Evolutionary conservation across 2,888 invertebrate genomes (phyloP), one percentile per base, ranked within the genome.

Genomic region (Drosophila leonis): DNA sequence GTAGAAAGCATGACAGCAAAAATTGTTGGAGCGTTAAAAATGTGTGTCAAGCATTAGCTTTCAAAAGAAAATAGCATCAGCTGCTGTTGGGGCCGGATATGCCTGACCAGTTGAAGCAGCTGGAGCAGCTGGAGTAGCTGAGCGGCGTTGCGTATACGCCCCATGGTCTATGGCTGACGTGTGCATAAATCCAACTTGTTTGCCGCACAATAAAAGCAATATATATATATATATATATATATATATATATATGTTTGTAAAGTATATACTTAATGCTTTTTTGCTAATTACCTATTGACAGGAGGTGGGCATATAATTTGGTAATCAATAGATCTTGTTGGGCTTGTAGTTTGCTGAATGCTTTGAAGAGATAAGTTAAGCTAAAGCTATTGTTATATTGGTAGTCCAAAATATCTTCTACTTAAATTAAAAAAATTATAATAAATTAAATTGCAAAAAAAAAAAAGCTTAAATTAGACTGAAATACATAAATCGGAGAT

Each of bases 1-100:
- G 33, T 56, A 57, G 52, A 65, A 63, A 65, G 48, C 71, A 70
- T 65, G 70, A 70, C 70, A 75, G 61, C 75, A 66, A 70, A 74
- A 70, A 49, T 65, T 46, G 67, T 48, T 59, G 61, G 51, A 55
- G 66, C 61, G 64, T 75, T 66, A 61, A 75, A 70, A 75, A 56
- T 70, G 62, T 68, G 44, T 52, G 63, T 60, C 48, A 41, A 74
- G 73, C 67, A 67, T 74, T 73, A 64, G 72, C 67, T 64, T 64
- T 64, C 46, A 73, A 73, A 67, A 56, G 60, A 72, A 63, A 44
- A 60, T 59, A 48, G 31, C 64, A 39, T 48, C 41, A 56, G 55
- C 37, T 27, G 37, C 29, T 29, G 24, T 13, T 9, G 27, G 18
- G 20, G 29, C 37, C 27, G 41, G 41, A 59, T 27, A 42, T 42